phyloP scores from a whole-genome alignment of 2,888 invertebrate genomes.

The Andrena minutula region DNA sequence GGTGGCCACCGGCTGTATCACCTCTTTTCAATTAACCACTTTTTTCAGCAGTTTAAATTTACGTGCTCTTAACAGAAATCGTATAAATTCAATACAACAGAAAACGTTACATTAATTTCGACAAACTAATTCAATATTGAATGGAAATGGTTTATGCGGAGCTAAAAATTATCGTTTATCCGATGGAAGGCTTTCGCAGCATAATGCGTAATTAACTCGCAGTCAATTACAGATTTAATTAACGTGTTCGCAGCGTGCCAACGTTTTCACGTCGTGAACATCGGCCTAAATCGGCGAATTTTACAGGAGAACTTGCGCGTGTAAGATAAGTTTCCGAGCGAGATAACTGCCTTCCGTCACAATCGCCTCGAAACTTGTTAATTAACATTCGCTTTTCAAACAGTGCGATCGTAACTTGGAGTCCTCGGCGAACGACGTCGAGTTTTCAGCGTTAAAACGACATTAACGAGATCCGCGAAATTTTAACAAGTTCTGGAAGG shows the following conservation, averaged over 20 bases:
- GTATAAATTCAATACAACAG: background rate
- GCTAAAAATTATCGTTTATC: background rate
- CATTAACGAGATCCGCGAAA: slow-evolving; percentile 8
- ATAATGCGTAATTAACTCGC: slow-evolving; percentile 21
- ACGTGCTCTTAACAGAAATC: background rate
- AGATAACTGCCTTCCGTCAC: slow-evolving; percentile 17
- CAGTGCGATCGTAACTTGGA: slow-evolving; percentile 7
- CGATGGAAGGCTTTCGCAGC: background rate
- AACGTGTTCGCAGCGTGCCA: background rate
- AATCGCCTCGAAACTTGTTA: slow-evolving; percentile 38
- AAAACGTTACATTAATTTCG: background rate
- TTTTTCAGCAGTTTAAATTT: background rate
- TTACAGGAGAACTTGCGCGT: background rate
- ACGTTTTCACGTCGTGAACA: background rate
- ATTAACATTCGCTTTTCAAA: slow-evolving; percentile 28
- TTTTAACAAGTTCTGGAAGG: background rate
- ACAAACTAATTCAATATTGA: background rate
- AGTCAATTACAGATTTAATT: slow-evolving; percentile 25
- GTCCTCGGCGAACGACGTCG: background rate
- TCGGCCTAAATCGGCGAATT: slow-evolving; percentile 31
- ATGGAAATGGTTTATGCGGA: background rate
- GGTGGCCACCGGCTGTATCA: background rate
- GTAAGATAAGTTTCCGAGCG: slow-evolving; percentile 11
- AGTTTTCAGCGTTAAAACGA: background rate
- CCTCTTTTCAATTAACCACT: slow-evolving; percentile 22